Conservation (phyloP, 2,113 vertebrate species). For the Salvelinus fontinalis region DNA sequence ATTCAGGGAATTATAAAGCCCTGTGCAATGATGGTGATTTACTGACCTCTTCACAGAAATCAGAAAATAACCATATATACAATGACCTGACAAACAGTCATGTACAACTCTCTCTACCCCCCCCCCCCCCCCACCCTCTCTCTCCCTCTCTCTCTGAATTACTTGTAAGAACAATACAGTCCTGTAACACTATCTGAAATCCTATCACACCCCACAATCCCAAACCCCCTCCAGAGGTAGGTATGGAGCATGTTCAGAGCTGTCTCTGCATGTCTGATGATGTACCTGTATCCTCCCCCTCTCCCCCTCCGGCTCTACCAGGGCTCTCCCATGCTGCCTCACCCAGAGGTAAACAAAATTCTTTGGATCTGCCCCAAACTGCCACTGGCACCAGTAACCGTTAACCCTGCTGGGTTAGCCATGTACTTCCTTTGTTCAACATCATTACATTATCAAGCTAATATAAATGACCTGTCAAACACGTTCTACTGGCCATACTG, state of each 20-base stretch:
- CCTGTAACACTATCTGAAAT: conserved; percentile 19
- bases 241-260: conserved; percentile 53
- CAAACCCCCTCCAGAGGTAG: conserved; percentile 3
- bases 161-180: background rate
- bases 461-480: too few relatives aligned
- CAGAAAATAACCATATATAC: background rate
- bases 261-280: conserved; percentile 44
- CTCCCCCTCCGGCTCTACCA: conserved; percentile 42
- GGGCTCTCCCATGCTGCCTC: conserved; percentile 54
- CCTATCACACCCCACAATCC: conserved; percentile 16
- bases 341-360: conserved; percentile 68
- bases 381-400: conserved; percentile 15
- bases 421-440: background rate
- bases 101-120: background rate
- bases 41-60: background rate
- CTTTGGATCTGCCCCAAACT: conserved; percentile 54
- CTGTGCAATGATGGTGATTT: background rate
- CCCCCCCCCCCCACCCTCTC: rapidly evolving
- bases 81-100: background rate
- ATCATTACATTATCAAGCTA: too few relatives aligned
- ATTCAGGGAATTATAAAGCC: background rate
- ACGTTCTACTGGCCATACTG: too few relatives aligned
- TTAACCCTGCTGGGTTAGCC: background rate
- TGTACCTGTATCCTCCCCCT: conserved; percentile 41
- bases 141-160: background rate